Base-by-base conservation (phyloP, 2,888 invertebrate species). In the Lasioglossum figueresi region DNA sequence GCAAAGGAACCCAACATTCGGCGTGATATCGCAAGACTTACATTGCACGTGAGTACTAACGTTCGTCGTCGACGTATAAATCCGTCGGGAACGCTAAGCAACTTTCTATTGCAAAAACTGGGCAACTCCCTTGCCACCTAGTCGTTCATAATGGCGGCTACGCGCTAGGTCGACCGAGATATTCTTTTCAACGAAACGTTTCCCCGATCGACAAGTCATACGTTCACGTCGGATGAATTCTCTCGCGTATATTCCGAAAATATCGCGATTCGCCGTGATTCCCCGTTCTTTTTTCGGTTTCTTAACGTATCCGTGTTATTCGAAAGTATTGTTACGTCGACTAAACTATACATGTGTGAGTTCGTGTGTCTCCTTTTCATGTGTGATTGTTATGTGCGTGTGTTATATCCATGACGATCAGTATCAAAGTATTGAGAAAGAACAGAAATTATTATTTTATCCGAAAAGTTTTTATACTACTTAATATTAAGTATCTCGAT, bases 41-140 rank as follows among this genome's bases (percentile, higher is more conserved):
- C 82, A 92, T 93, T 91, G 91, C 92, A 93, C 91, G 93, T 93
- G 85, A 93, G 93, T 93, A 93, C 80, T 70, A 77, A 86, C 43
- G 79, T 73, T 45, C 23, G 14, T n/a, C 31, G 66, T 74, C n/a
- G 4, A 34, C 14, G 27, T 66, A 31, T n/a, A 77, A 82, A 76
- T 76, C 70, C 14, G 52, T 48, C 70, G 84, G 52, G 76, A 79
- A 59, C 63, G 34, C 34, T 73, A 74, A 80, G 82, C 59, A 63
- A 71, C 68, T 84, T 70, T 78, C 73, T 84, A 80, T 83, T 77
- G 19, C 70, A 78, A 80, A 90, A 88, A 88, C 83, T 88, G 91
- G 92, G 92, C 92, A 88, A 93, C 92, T 92, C 93, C 92, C 91
- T 89, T 89, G 79, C 86, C 83, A 87, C 80, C 83, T 80, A 91